Conservation (phyloP, 2,797 vertebrate genomes). For the Tachyglossus aculeatus region DNA sequence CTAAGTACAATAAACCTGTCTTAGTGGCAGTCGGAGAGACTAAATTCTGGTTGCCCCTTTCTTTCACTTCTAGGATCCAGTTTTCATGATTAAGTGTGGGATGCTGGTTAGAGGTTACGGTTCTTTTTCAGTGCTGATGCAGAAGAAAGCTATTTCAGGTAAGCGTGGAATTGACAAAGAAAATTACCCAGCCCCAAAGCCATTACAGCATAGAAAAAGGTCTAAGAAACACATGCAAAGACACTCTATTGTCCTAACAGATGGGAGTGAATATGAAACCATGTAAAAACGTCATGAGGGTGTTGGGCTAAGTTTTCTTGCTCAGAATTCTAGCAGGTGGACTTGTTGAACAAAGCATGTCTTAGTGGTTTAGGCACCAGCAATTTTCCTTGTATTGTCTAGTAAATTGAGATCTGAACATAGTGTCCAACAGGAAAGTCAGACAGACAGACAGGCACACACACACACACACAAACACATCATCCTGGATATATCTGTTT, state of each 20-base stretch:
- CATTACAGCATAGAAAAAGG: not conserved
- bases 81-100: not conserved
- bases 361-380: no score
- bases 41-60: not conserved
- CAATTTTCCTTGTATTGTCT: not conserved
- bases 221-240: not conserved
- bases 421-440: not conserved
- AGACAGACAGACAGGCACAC: not conserved
- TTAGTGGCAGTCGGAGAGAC: not conserved
- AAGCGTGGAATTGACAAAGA: not conserved
- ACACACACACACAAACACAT: not conserved
- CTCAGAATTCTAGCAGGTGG: constrained; percentile 33
- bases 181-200: not conserved
- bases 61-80: not conserved
- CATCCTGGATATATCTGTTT: not conserved
- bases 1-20: not conserved
- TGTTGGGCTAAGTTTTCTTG: not conserved
- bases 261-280: not conserved
- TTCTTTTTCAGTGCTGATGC: not conserved
- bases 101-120: not conserved
- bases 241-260: not conserved
- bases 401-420: not conserved
- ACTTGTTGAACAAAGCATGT: constrained; percentile 45
- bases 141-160: not conserved
- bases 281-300: not conserved